A percentile compares a stretch with the other conserved stretches of the same genome.
Evolutionary conservation across 2,888 invertebrate genomes (phyloP).

Genomic region (Megastigmus dorsalis): DNA sequence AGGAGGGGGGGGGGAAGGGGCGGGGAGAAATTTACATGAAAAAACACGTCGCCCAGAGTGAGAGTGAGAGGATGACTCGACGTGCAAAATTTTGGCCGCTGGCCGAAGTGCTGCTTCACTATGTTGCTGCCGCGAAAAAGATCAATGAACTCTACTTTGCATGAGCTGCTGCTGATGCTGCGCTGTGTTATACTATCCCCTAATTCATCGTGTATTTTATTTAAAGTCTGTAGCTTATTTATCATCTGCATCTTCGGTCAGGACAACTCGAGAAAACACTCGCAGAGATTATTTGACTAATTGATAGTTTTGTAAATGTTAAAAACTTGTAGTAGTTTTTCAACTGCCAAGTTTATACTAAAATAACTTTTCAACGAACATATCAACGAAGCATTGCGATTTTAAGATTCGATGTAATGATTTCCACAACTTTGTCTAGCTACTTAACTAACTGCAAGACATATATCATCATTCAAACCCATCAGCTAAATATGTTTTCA

Average conservation of each 20-base stretch:
- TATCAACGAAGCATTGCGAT: too few species aligned
- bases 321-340: too few species aligned
- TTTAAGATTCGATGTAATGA: too few species aligned
- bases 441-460: too few species aligned
- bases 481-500: too few species aligned
- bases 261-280: not conserved
- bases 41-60: constrained; percentile 29
- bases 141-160: constrained; percentile 38
- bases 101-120: constrained; percentile 26
- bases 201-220: constrained; percentile 39
- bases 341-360: too few species aligned
- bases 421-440: too few species aligned
- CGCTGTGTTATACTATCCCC: too few species aligned
- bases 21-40: constrained; percentile 36
- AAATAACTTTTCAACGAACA: too few species aligned
- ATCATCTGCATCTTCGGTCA: not conserved
- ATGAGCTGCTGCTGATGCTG: too few species aligned
- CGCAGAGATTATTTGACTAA: constrained; percentile 10
- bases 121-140: constrained; percentile 19
- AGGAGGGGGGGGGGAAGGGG: too few species aligned
- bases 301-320: not conserved
- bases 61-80: constrained; percentile 7
- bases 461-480: too few species aligned
- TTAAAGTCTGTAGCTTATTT: constrained; percentile 14
- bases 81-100: constrained; percentile 32